Base-by-base conservation (phyloP, 1,140 invertebrate genomes). In the Arion vulgaris region DNA sequence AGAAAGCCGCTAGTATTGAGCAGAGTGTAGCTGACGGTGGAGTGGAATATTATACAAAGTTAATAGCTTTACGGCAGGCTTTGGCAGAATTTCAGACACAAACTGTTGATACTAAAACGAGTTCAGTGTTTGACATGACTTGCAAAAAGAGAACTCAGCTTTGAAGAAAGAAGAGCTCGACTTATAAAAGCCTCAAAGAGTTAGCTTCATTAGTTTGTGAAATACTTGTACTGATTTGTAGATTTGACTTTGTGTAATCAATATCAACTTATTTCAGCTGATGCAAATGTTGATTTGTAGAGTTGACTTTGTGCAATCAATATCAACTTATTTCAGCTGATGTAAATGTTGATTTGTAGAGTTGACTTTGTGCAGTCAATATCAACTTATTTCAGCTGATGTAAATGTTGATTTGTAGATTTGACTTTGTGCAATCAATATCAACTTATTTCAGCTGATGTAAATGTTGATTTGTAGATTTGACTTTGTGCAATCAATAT, bases 11-110 rank as follows among this genome's bases (percentile, higher is more conserved):
- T 9, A 51, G 32, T 28, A 75, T 75, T 51, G 41, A 51, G 28
- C 38, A 28, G 45, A 34, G 36, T 51, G 39, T 75, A 45, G 73
- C 73, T 2, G 28, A 4, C 1, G 73, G 73, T 49, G 73, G 73
- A 53, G 28, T 75, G 1, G 73, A 75, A 34, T 75, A 75, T 75
- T 75, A 75, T 34, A 34, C 39, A 4, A 36, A 41, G 19, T 26
- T 49, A 32, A n/a, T 75, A 45, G n/a, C 38, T 7, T 23, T 41
- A 28, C 4, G 36, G 23, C 36, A 72, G 71, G 71, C 71, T 41
- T 41, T 72, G 23, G 71, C 28, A 23, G 23, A 57, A 2, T 1
- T 57, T 15, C 15, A 57, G 23, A 19, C 1, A 57, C 62, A 66
- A 19, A 1, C 36, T n/a, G 19, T 11, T 9, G 41, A 72, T 41